Evolutionary conservation across 2,113 vertebrate genomes (phyloP).

Genomic region (Nothobranchius furzeri): DNA sequence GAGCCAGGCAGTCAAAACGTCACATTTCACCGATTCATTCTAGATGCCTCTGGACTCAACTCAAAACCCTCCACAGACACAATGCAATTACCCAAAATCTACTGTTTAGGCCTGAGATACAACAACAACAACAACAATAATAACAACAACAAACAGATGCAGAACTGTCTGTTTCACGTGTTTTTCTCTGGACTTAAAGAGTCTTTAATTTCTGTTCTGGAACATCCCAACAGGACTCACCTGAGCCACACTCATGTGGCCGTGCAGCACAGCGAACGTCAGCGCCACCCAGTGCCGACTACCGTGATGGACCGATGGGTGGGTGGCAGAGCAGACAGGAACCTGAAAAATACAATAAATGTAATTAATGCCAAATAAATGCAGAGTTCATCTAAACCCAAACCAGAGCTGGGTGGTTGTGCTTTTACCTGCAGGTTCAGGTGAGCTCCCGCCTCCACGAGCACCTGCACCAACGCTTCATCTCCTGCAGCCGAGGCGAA

Average conservation of each 20-base stretch:
- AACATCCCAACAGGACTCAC: conserved; percentile 22
- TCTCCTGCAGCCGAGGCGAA: conserved; percentile 91
- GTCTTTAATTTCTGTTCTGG: too few relatives aligned
- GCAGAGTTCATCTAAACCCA: too few relatives aligned
- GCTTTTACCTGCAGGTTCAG: conserved; percentile 76
- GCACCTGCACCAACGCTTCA: conserved; percentile 94
- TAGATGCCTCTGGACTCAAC: not conserved
- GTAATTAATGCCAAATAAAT: too few relatives aligned
- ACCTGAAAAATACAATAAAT: conserved; percentile 74
- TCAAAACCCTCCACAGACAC: too few relatives aligned
- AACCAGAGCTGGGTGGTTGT: too few relatives aligned
- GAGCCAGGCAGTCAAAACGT: not conserved
- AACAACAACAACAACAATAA: too few relatives aligned
- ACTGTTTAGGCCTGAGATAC: too few relatives aligned
- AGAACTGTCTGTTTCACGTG: too few relatives aligned
- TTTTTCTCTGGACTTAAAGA: too few relatives aligned
- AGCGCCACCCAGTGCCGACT: conserved; percentile 90
- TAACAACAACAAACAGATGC: too few relatives aligned
- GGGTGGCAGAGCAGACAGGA: conserved; percentile 79
- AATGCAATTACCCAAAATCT: too few relatives aligned
- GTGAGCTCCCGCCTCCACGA: conserved; percentile 89
- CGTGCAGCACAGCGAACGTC: conserved; percentile 87
- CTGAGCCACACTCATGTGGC: conserved; percentile 79
- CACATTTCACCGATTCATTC: not conserved
- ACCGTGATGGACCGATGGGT: conserved; percentile 88